Evolutionary conservation across 2,797 vertebrate species (phyloP).

Genomic region (Melopsittacus undulatus): DNA sequence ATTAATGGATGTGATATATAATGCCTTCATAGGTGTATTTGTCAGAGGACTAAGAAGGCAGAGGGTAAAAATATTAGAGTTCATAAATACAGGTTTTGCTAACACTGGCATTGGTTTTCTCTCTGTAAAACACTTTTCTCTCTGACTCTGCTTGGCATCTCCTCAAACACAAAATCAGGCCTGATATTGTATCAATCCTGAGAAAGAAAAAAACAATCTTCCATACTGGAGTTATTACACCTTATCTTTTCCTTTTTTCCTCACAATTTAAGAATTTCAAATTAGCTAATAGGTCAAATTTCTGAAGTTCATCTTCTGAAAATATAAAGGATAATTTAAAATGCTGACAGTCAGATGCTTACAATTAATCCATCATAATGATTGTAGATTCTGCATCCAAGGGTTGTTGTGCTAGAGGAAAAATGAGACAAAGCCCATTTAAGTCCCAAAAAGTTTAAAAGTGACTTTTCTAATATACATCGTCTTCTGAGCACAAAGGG

Average conservation of each 20-base stretch:
- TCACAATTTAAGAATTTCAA: not conserved
- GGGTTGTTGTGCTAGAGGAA: not conserved
- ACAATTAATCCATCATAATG: not conserved
- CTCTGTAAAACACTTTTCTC: not conserved
- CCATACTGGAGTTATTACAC: not conserved
- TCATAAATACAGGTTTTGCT: not conserved
- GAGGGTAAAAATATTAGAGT: not conserved
- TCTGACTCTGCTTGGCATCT: not conserved
- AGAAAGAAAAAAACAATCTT: not conserved
- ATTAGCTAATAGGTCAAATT: not conserved
- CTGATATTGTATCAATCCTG: not conserved
- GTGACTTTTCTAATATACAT: constrained; percentile 59
- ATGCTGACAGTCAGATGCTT: constrained; percentile 11
- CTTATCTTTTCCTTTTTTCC: not conserved
- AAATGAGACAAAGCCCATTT: constrained; percentile 63
- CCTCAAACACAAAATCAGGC: not conserved
- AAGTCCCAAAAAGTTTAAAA: constrained; percentile 59
- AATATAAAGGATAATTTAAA: not conserved
- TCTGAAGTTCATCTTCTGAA: not conserved
- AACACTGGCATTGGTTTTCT: not conserved
- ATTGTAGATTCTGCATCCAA: constrained; percentile 34
- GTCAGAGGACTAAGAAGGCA: not conserved
- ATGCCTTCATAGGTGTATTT: not conserved
- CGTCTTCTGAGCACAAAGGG: constrained; percentile 60
- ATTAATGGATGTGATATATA: not conserved